A percentile compares a stretch with the other conserved stretches of the same genome.
phyloP scores from a whole-genome alignment of 1,140 invertebrate species.

The Phthorimaea operculella region DNA sequence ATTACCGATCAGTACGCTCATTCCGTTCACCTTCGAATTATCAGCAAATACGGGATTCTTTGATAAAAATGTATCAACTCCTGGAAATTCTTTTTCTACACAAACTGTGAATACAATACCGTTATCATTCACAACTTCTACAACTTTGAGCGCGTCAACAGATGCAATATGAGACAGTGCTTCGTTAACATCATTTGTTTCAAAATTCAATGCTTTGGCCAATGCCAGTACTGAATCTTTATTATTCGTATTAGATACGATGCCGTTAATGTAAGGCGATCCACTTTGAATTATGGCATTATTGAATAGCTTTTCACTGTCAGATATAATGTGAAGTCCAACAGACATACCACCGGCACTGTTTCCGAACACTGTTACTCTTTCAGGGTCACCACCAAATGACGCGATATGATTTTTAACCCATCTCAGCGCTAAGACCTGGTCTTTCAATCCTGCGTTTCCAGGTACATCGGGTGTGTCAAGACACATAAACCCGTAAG shows the following conservation, averaged over 20 bases:
- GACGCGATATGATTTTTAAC: neutral
- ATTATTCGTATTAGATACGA: neutral
- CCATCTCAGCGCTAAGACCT: slow-evolving; percentile 42
- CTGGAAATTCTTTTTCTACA: no score
- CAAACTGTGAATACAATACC: no score
- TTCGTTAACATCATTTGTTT: neutral
- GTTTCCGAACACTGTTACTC: neutral
- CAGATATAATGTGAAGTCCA: neutral
- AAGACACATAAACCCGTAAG: slow-evolving; percentile 1
- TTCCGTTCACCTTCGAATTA: no score
- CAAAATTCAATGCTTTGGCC: neutral
- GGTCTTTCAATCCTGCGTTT: neutral
- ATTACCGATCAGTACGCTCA: no score
- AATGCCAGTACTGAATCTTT: neutral
- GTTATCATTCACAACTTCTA: no score
- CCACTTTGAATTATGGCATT: neutral
- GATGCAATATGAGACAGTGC: no score
- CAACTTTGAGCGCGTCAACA: no score
- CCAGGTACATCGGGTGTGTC: neutral
- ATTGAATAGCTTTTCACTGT: neutral
- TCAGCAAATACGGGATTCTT: no score
- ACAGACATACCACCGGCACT: neutral
- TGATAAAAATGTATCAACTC: no score
- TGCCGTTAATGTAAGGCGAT: neutral
- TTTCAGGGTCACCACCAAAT: neutral